Evolutionary conservation across 2,113 vertebrate genomes (phyloP), one percentile per base, ranked within the genome.

Genomic region (Mungos mungo): DNA sequence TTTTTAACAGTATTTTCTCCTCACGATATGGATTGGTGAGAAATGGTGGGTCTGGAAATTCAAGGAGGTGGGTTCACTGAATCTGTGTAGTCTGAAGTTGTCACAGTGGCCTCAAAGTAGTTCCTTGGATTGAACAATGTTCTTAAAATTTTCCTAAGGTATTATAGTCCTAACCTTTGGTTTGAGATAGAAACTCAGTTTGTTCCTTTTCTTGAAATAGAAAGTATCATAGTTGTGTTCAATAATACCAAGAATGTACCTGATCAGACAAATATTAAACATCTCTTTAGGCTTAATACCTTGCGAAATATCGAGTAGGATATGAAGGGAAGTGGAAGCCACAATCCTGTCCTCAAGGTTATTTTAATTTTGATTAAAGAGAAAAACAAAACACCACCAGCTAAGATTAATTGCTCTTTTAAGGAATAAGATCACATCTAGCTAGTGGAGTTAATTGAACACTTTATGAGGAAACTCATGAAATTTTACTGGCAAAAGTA

Each of bases 401-500:
- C 57, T 90, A 85, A 47, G 65, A 76, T 66, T 72, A 91, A 96
- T 47, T 93, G 18, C 71, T 80, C 1, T 81, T 96, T 95, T 88
- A 97, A 80, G 81, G 80, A 85, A 90, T 93, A 95, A 80, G 41
- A 92, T 92, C 33, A 80, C 52, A 88, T 69, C n/a, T 72, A 95
- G 41, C n/a, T 95, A 96, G 77, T 80, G 19, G 68, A 76, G 52
- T 94, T 96, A 80, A 94, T 69, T 95, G 69, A 88, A 94, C 41
- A 60, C 79, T 91, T 93, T 97, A 80, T 94, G 84, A 76, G 50
- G 80, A 90, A 89, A 90, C 83, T 95, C 84, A 52, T 93, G 87
- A 92, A 92, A 83, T 97, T 93, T 97, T 94, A 71, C 88, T 81
- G 65, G 80, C 71, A 94, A 96, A 88, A 95, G 90, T 57, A 90